Evolutionary conservation across 53 echinoderm and acorn worm genomes (phyloP).

Genomic region (Echinarachnius parma): DNA sequence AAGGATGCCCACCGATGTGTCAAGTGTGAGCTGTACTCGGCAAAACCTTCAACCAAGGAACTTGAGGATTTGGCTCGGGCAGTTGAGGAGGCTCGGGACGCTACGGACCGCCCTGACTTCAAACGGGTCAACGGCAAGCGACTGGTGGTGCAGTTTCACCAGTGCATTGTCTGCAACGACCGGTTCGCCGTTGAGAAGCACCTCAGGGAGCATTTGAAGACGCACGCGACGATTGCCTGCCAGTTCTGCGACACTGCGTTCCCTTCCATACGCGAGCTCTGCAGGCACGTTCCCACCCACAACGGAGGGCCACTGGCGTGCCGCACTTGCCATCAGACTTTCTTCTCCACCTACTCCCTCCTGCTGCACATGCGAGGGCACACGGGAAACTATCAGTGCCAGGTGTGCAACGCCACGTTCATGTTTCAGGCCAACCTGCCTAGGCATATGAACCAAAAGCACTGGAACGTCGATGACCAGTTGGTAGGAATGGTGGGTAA

Average conservation of each 20-base stretch:
- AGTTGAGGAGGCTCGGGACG: slow-evolving; percentile 10
- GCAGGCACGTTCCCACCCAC: slow-evolving; percentile 20
- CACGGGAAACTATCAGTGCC: slow-evolving; percentile 7
- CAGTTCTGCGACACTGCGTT: slow-evolving; percentile 18
- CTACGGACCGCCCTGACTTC: not conserved
- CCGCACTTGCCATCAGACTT: slow-evolving; percentile 18
- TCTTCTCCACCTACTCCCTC: slow-evolving; percentile 15
- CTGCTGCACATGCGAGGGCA: slow-evolving; percentile 23
- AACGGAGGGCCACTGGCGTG: slow-evolving; percentile 21
- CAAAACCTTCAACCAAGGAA: not conserved
- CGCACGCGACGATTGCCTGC: not conserved
- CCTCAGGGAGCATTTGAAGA: slow-evolving; percentile 12
- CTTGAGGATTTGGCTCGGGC: slow-evolving; percentile 1
- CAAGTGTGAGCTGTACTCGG: slow-evolving; percentile 2
- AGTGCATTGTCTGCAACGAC: slow-evolving; percentile 21
- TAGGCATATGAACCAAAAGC: slow-evolving; percentile 18
- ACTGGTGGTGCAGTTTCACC: slow-evolving; percentile 3
- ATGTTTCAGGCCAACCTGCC: slow-evolving; percentile 15
- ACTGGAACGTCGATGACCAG: not conserved
- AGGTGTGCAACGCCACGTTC: slow-evolving; percentile 5
- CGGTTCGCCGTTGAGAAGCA: slow-evolving; percentile 24
- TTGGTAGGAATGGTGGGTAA: too few species aligned
- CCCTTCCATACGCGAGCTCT: not conserved
- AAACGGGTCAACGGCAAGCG: not conserved
- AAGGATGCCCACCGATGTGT: not conserved